phyloP scores from a whole-genome alignment of 2,888 invertebrate genomes.

The Eristalis intricaria region DNA sequence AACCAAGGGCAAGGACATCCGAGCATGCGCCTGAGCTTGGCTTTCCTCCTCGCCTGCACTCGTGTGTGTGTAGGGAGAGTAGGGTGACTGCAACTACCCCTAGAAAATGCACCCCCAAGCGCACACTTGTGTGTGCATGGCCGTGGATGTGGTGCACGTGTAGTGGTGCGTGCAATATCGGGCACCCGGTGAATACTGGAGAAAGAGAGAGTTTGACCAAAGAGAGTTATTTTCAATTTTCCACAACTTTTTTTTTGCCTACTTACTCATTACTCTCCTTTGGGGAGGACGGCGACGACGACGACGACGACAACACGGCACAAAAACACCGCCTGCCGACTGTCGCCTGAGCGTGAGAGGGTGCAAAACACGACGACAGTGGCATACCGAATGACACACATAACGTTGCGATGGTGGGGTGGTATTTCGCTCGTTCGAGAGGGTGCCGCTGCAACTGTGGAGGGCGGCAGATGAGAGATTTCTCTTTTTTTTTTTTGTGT shows the following conservation, averaged over 20 bases:
- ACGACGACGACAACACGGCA: background rate
- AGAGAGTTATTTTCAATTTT: conserved; percentile 67
- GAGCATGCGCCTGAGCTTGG: conserved; percentile 77
- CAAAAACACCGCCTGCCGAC: background rate
- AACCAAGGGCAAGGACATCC: conserved; percentile 81
- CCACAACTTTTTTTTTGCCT: background rate
- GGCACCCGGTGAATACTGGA: conserved; percentile 69
- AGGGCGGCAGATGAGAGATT: background rate
- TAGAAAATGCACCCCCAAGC: background rate
- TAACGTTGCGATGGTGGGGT: conserved; percentile 28
- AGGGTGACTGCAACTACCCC: conserved; percentile 55
- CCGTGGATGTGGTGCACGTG: conserved; percentile 20
- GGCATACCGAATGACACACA: conserved; percentile 67
- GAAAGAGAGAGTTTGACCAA: conserved; percentile 69
- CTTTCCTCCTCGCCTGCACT: conserved; percentile 2
- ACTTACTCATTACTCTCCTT: conserved; percentile 29
- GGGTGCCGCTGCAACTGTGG: background rate
- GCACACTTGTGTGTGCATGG: conserved; percentile 16
- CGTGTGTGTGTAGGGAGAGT: conserved; percentile 45
- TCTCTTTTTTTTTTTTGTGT: background rate
- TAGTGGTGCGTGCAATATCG: conserved; percentile 60
- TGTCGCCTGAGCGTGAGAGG: conserved; percentile 24
- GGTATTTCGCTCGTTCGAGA: conserved; percentile 21
- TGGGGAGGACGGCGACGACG: conserved; percentile 20
- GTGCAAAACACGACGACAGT: conserved; percentile 51